Evolutionary conservation across 2,888 invertebrate genomes (phyloP).

Genomic region (Xestia ashworthii): DNA sequence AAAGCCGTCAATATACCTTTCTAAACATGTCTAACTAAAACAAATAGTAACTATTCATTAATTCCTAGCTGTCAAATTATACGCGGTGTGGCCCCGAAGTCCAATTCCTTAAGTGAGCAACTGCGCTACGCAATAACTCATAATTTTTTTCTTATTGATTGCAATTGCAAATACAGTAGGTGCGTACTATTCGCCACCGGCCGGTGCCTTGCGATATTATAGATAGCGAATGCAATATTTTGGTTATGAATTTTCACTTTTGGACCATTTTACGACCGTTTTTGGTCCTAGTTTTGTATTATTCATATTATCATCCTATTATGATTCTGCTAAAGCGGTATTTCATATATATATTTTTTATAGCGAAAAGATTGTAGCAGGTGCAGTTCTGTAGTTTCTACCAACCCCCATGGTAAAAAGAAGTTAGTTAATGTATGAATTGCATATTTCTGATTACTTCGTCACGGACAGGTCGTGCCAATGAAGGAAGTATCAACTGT

Average conservation of each 20-base stretch:
- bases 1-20: slow-evolving; percentile 33
- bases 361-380: neutral
- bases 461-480: slow-evolving; percentile 66
- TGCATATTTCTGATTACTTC: slow-evolving; percentile 61
- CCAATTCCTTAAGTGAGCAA: slow-evolving; percentile 53
- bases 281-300: neutral
- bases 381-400: neutral
- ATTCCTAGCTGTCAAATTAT: slow-evolving; percentile 60
- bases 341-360: neutral
- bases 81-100: slow-evolving; percentile 46
- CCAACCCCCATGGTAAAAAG: neutral
- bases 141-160: slow-evolving; percentile 50
- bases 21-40: slow-evolving; percentile 43
- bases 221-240: too few relatives aligned
- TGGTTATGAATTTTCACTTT: neutral
- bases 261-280: neutral
- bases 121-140: slow-evolving; percentile 58
- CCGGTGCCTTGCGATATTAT: too few relatives aligned
- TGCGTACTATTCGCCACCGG: neutral
- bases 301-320: neutral
- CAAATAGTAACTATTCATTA: slow-evolving; percentile 49
- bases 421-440: neutral
- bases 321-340: neutral
- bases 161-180: slow-evolving; percentile 44
- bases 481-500: slow-evolving; percentile 74